These are phyloP conservation scores for Acyrthosiphon pisum DNA, from an alignment of 1,140 invertebrate species.

Conservation along the genomic window DNA sequence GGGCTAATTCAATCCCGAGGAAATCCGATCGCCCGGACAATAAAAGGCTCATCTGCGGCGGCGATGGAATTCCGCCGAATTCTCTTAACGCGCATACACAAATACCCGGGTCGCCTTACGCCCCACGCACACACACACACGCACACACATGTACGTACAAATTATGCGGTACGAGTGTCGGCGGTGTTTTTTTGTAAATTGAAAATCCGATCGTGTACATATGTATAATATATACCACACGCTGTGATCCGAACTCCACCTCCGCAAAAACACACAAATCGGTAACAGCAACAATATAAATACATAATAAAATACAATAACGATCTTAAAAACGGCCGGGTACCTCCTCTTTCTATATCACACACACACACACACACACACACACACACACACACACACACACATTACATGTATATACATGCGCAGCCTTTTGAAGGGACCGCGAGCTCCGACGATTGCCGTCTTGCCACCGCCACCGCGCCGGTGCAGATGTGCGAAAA, in stretches of 20 bases:
- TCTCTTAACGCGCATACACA: neutral
- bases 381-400: too few species aligned
- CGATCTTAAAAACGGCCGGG: neutral
- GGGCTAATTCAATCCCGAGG: neutral
- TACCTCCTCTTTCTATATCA: neutral
- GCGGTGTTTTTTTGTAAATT: constrained; percentile 42
- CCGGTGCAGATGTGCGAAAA: constrained; percentile 39
- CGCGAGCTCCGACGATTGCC: neutral
- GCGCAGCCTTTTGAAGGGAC: constrained; percentile 17
- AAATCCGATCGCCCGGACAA: constrained; percentile 47
- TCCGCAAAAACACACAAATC: constrained; percentile 43
- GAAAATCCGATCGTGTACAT: constrained; percentile 28
- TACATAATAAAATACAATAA: constrained; percentile 24
- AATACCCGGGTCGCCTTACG: neutral
- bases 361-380: too few species aligned
- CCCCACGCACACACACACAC: too few species aligned
- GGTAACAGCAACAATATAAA: constrained; percentile 30
- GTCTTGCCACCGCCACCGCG: neutral
- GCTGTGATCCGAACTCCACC: constrained; percentile 21
- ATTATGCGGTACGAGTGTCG: constrained; percentile 21
- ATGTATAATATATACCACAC: constrained; percentile 28
- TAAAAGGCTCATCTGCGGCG: neutral
- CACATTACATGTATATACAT: neutral
- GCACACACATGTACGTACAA: neutral
- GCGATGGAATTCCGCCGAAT: constrained; percentile 17